These are phyloP conservation scores for Drosophila subobscura DNA, from an alignment of 1,140 invertebrate species.

Conservation along the genomic window DNA sequence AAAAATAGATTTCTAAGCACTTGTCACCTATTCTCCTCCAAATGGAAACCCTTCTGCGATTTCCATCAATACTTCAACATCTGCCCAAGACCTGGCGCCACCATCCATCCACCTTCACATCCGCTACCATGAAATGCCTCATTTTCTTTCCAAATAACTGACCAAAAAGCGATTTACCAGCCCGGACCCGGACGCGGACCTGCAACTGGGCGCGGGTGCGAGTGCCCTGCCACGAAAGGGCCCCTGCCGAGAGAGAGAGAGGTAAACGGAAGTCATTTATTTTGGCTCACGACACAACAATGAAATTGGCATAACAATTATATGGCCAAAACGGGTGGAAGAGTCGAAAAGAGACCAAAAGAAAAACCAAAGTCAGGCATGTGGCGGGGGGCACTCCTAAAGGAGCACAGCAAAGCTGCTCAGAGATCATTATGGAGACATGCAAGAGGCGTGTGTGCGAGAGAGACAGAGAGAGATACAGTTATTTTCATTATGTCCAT, in stretches of 20 bases:
- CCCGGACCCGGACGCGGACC: too few species aligned
- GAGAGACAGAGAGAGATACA: neutral
- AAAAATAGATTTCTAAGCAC: too few species aligned
- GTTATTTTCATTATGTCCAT: conserved; percentile 29
- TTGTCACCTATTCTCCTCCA: too few species aligned
- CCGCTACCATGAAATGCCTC: conserved; percentile 30
- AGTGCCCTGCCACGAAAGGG: conserved; percentile 1
- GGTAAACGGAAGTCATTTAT: conserved; percentile 68
- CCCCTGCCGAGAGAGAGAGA: neutral
- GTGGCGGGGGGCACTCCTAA: conserved; percentile 3
- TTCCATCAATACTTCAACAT: conserved; percentile 7
- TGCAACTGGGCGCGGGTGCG: neutral
- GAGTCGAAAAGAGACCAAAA: neutral
- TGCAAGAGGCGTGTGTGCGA: neutral
- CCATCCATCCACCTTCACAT: conserved; percentile 21
- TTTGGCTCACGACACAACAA: conserved; percentile 60
- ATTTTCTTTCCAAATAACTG: conserved; percentile 34
- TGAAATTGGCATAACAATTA: conserved; percentile 63
- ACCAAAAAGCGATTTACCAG: conserved; percentile 46
- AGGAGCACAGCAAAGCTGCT: conserved; percentile 38
- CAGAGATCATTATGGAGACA: conserved; percentile 24
- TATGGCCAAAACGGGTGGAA: conserved; percentile 25
- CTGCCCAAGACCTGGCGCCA: conserved; percentile 4
- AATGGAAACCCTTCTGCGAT: too few species aligned
- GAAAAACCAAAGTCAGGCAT: conserved; percentile 13